Conservation (phyloP, 2,797 vertebrate genomes). For the Orestias chungarensis region DNA sequence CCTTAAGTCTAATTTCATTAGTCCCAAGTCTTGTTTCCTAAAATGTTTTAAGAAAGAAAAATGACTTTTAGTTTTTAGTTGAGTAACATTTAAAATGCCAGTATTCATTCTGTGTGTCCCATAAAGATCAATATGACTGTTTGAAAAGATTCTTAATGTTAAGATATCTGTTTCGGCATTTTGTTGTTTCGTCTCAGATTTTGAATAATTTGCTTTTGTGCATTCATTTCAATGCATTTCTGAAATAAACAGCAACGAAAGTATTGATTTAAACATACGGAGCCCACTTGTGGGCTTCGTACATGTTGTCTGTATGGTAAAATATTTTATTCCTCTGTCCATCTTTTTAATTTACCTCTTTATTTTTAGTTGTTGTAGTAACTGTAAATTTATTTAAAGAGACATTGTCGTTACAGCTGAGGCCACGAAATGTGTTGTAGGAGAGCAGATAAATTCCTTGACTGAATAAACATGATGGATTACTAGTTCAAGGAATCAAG, state of each 20-base stretch:
- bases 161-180: not conserved
- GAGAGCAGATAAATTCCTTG: too few relatives aligned
- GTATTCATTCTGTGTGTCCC: not conserved
- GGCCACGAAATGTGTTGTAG: too few relatives aligned
- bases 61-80: not conserved
- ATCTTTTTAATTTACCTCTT: too few relatives aligned
- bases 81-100: not conserved
- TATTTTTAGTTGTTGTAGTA: too few relatives aligned
- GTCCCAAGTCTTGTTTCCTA: not conserved
- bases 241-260: not conserved
- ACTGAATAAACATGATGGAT: too few relatives aligned
- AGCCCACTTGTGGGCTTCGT: too few relatives aligned
- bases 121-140: not conserved
- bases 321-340: too few relatives aligned
- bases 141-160: not conserved
- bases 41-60: not conserved
- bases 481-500: too few relatives aligned
- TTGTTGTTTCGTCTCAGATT: not conserved
- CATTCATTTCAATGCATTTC: not conserved
- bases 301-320: too few relatives aligned
- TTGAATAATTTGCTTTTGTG: not conserved
- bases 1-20: slow-evolving; percentile 11
- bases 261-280: not conserved
- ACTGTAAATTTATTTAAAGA: too few relatives aligned
- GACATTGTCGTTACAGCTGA: too few relatives aligned